These are phyloP conservation scores for Pyrgilauda ruficollis DNA, from an alignment of 2,113 vertebrate genomes.

Conservation along the genomic window DNA sequence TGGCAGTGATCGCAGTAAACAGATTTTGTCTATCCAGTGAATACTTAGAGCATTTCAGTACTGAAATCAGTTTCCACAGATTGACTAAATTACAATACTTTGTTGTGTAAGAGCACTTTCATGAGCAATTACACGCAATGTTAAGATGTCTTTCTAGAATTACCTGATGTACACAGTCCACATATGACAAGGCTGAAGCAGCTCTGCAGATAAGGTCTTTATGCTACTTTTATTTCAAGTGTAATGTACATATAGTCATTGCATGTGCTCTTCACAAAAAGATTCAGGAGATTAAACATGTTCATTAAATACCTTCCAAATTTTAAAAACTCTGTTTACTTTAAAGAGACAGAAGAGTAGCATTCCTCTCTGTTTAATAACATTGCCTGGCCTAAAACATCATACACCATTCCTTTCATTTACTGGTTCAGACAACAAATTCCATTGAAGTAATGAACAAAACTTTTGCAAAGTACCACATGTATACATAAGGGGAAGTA, in stretches of 20 bases:
- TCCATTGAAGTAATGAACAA: background rate
- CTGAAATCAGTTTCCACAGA: background rate
- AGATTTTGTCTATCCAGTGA: background rate
- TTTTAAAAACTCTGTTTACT: background rate
- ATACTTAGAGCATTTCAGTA: background rate
- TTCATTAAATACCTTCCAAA: background rate
- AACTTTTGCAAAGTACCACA: background rate
- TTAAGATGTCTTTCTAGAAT: background rate
- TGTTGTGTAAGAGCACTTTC: background rate
- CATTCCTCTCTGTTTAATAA: background rate
- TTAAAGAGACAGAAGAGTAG: background rate
- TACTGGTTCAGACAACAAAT: background rate
- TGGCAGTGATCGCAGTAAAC: background rate
- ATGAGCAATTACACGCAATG: background rate
- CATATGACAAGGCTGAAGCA: background rate
- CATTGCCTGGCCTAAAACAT: background rate
- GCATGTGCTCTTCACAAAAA: background rate
- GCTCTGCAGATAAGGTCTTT: background rate
- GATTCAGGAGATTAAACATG: background rate
- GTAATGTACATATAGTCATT: background rate
- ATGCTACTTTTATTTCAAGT: background rate
- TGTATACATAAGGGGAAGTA: background rate
- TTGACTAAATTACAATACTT: background rate
- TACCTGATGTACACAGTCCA: background rate
- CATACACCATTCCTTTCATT: background rate